These are phyloP conservation scores for Orthosia gracilis DNA, from an alignment of 2,888 invertebrate species.

Conservation along the genomic window DNA sequence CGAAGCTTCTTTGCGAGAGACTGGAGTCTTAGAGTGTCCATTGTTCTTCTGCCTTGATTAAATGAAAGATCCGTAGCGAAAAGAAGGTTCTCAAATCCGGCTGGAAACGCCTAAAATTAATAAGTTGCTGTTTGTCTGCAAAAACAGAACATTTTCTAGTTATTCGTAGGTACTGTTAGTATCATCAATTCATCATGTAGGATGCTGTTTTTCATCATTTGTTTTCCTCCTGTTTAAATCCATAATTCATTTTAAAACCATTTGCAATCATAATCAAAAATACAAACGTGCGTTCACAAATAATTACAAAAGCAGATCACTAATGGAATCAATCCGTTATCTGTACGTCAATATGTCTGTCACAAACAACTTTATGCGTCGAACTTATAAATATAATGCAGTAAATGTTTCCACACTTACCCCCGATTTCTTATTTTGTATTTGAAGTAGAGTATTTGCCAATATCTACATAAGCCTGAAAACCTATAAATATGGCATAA, in stretches of 20 bases:
- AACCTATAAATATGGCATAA: too few species aligned
- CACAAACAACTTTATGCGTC: slow-evolving; percentile 1
- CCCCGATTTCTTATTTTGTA: too few species aligned
- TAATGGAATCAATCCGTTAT: slow-evolving; percentile 28
- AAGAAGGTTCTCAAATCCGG: too few species aligned
- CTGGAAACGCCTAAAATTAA: neutral
- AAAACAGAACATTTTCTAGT: too few species aligned
- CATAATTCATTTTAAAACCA: slow-evolving; percentile 10
- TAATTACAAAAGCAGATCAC: slow-evolving; percentile 32
- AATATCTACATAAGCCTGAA: too few species aligned
- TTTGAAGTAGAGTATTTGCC: too few species aligned
- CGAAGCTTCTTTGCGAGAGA: too few species aligned
- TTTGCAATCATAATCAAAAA: neutral
- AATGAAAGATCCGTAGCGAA: too few species aligned
- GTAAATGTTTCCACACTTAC: slow-evolving; percentile 16
- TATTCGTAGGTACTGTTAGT: neutral
- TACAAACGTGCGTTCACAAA: neutral
- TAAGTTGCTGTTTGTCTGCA: too few species aligned
- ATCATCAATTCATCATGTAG: neutral
- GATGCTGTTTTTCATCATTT: neutral
- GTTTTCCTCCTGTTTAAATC: neutral
- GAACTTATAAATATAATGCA: neutral
- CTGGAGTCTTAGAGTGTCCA: too few species aligned
- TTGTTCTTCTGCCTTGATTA: too few species aligned
- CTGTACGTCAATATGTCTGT: slow-evolving; percentile 6